Conservation (phyloP, 2,888 invertebrate species). For the Elmis aenea region DNA sequence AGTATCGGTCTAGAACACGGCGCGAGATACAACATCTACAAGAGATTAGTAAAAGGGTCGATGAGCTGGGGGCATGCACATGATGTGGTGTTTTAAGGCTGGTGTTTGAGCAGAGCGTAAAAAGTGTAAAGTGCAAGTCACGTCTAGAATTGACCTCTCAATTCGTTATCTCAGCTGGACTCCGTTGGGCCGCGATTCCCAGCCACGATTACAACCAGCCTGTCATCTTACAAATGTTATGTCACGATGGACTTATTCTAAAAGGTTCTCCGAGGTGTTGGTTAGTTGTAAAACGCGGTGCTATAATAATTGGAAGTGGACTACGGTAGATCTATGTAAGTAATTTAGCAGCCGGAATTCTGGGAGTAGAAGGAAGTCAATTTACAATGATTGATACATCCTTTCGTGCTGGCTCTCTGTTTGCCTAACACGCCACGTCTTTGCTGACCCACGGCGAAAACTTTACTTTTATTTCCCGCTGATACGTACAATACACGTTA, state of each 20-base stretch:
- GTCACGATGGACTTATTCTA: constrained; percentile 8
- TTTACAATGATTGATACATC: constrained; percentile 32
- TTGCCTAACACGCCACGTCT: constrained; percentile 12
- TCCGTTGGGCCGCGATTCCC: constrained; percentile 4
- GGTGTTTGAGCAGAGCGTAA: constrained; percentile 10
- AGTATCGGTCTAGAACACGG: too few species aligned
- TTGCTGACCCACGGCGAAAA: constrained; percentile 9
- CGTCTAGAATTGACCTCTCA: constrained; percentile 25
- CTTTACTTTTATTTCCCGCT: constrained; percentile 8
- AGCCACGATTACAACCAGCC: constrained; percentile 12
- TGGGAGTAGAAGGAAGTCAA: constrained; percentile 29
- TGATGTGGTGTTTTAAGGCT: too few species aligned
- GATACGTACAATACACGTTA: too few species aligned
- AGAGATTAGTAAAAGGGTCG: too few species aligned
- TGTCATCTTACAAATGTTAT: constrained; percentile 17
- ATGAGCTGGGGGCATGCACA: too few species aligned
- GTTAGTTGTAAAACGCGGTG: constrained; percentile 9
- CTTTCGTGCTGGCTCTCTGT: constrained; percentile 23
- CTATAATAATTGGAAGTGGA: constrained; percentile 11
- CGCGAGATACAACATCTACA: too few species aligned
- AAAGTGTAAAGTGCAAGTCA: constrained; percentile 20
- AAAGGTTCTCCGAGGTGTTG: constrained; percentile 6
- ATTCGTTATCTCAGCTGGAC: constrained; percentile 26
- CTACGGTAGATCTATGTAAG: constrained; percentile 17
- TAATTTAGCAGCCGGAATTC: constrained; percentile 27